These are phyloP conservation scores for Sialis fuliginosa DNA, from an alignment of 2,888 invertebrate species.

Conservation along the genomic window DNA sequence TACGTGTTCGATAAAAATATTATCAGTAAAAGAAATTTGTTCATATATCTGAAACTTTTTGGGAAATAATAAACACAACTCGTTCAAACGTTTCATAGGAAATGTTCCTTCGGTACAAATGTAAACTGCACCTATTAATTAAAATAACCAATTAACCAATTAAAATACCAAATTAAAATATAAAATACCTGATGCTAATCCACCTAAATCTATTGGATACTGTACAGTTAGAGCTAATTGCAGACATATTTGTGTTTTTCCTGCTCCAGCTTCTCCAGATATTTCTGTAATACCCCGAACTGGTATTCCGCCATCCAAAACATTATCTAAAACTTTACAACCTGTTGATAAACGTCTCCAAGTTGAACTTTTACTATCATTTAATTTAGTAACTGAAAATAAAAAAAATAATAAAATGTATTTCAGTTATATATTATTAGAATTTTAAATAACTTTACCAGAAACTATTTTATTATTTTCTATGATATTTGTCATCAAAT, in stretches of 20 bases:
- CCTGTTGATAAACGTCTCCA: constrained; percentile 29
- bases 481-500: neutral
- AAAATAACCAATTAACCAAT: neutral
- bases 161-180: neutral
- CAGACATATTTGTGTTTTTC: constrained; percentile 66
- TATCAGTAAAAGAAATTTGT: constrained; percentile 30
- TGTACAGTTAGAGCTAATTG: constrained; percentile 51
- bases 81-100: constrained; percentile 46
- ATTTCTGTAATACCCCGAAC: constrained; percentile 56
- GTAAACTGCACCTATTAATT: constrained; percentile 34
- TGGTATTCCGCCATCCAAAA: constrained; percentile 46
- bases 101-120: constrained; percentile 65
- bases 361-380: constrained; percentile 12
- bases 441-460: neutral
- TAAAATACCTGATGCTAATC: constrained; percentile 29
- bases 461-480: neutral
- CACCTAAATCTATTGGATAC: constrained; percentile 30
- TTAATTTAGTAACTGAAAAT: neutral
- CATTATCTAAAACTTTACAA: constrained; percentile 36
- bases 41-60: constrained; percentile 14
- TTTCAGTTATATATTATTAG: neutral
- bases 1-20: constrained; percentile 47
- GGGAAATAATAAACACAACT: constrained; percentile 27
- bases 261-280: constrained; percentile 62
- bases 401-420: neutral